Conservation (phyloP, 2,113 vertebrate genomes). For the Triplophysa dalaica region DNA sequence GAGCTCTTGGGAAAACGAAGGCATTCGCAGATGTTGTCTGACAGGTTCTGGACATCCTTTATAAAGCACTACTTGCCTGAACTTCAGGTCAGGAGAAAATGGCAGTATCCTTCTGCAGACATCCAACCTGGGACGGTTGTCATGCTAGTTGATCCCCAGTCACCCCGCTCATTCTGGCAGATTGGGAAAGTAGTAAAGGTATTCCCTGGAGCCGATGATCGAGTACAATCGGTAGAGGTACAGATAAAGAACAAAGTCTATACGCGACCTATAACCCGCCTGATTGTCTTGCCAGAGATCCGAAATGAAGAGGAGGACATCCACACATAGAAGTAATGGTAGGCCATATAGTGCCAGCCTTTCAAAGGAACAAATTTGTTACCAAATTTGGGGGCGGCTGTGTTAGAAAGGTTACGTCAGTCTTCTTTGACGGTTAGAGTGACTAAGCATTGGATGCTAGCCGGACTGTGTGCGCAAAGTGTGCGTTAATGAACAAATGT, state of each 20-base stretch:
- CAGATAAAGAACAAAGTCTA: not conserved
- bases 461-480: too few relatives aligned
- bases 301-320: not conserved
- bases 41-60: conserved; percentile 5
- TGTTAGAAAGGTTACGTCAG: not conserved
- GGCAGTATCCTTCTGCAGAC: not conserved
- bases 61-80: not conserved
- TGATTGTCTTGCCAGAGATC: not conserved
- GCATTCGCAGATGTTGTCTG: not conserved
- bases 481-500: too few relatives aligned
- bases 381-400: not conserved
- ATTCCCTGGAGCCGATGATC: not conserved
- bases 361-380: not conserved
- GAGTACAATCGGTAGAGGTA: not conserved
- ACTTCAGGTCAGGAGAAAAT: not conserved
- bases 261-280: not conserved
- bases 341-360: not conserved
- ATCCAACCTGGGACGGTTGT: not conserved
- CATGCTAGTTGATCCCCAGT: not conserved
- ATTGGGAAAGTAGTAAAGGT: not conserved
- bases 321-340: too few relatives aligned
- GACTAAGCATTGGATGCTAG: too few relatives aligned
- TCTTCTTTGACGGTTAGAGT: too few relatives aligned
- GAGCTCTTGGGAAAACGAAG: not conserved
- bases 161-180: not conserved